Base-by-base conservation (phyloP, 2,113 vertebrate genomes). In the Scomber japonicus region DNA sequence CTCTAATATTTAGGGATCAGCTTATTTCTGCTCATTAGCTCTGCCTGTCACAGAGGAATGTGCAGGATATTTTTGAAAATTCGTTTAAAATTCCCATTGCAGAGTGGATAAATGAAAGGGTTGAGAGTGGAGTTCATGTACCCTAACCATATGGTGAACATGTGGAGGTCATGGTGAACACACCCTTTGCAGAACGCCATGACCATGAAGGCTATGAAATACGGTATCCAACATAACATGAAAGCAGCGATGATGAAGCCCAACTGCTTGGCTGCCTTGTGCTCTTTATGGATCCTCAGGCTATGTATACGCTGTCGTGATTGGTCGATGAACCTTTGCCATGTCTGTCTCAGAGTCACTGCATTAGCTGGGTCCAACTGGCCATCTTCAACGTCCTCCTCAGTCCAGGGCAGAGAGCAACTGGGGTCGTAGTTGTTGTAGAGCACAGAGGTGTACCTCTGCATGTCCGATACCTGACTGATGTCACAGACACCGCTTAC, bases 101-200 rank as follows among this genome's bases (percentile, higher is more conserved):
- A 99, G 27, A 99, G 93, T 0, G 98, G 97, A 30, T 99, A 99
- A 57, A 99, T 97, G 80, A 99, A 96, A 0, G 98, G 98, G 40
- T 99, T 98, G 17, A 99, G 81, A 0, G 97, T 98, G 63, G 98
- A 99, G 92, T 99, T 99, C 71, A 99, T 89, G 78, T 99, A 99
- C 40, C 98, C 98, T 0, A 99, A 93, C 98, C 98, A 99, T 80
- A 98, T 97, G 13, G 98, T 98, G 88, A 96, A 95, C 96, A 95
- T 99, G 83, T 97, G 97, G 14, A 97, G 89, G 0, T 91, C 78
- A 45, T 96, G 94, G 24, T 92, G 94, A 3, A 95, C 88, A 2
- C 95, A 96, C 31, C 82, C 88, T 71, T 87, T 87, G 46, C 96
- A 97, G 90, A 97, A 96, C 0, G 97, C 97, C 81, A 95, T 94